Evolutionary conservation across 1,140 invertebrate species (phyloP), one percentile per base, ranked within the genome.

Genomic region (Drosophila nannoptera): DNA sequence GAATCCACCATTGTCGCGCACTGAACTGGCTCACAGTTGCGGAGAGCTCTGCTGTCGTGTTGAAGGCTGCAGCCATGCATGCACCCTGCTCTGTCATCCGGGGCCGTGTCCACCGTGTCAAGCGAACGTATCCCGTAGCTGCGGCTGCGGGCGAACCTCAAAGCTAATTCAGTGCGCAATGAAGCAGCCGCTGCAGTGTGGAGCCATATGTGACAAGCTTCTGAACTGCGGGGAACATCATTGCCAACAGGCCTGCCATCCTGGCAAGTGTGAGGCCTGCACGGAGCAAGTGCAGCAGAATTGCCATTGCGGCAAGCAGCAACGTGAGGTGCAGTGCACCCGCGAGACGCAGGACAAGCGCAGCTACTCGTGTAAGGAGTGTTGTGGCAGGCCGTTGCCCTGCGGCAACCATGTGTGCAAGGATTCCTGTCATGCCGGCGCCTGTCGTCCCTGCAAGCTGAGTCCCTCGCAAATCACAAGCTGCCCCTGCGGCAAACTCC

Each of bases 41-140:
- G 97, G 97, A 2, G 94, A 97, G 65, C 90, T 94, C 0, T 99
- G 97, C 87, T 92, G 93, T 16, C 93, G 94, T 22, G 87, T 89
- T 6, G 91, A 93, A 48, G 89, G 92, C 7, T 98, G 97, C 88
- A 90, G 92, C 1, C 97, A 99, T 90, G 93, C 93, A 2, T 99
- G 97, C 89, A 96, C 92, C 4, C 88, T 97, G 63, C 90, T 97
- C 0, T 99, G 98, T 89, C 98, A 99, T 90, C 97, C 98, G 0
- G 98, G 95, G 0, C 94, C 94, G 0, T 96, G 95, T 88, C 96
- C 97, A 7, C 93, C 94, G 1, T 97, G 96, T 88, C 91, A 91
- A 70, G 92, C 93, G 4, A 92, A 92, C 77, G 91, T 93, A 49
- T 80, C 74, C 31, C 92, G 93, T 46, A 87, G 92, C 65, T 97